These are phyloP conservation scores for Gallinago stenura DNA, from an alignment of 2,797 vertebrate genomes.

Conservation along the genomic window DNA sequence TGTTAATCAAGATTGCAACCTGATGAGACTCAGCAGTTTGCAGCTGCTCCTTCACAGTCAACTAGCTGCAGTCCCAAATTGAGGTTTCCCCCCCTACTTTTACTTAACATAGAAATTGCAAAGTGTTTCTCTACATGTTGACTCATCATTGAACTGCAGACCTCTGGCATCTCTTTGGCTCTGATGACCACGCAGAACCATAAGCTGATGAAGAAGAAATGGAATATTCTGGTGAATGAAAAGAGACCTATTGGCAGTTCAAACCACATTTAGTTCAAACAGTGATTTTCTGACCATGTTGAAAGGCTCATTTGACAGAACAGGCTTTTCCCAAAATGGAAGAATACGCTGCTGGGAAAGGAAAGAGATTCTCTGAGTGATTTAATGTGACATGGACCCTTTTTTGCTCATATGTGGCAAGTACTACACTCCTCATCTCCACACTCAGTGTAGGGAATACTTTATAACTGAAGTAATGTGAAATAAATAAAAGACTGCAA, in stretches of 20 bases:
- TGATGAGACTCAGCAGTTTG: constrained; percentile 53
- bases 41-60: constrained; percentile 72
- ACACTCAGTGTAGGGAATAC: neutral
- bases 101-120: neutral
- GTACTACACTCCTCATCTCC: neutral
- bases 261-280: neutral
- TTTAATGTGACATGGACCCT: neutral
- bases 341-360: neutral
- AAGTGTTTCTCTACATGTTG: neutral
- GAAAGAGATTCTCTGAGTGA: neutral
- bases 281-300: neutral
- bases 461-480: neutral
- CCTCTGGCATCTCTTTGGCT: neutral
- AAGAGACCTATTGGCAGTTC: neutral
- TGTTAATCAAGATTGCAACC: constrained; percentile 58
- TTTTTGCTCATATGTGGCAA: neutral
- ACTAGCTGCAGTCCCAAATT: neutral
- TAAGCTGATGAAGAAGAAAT: neutral
- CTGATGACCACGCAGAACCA: neutral
- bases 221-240: neutral
- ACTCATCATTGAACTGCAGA: neutral
- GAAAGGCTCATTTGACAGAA: neutral
- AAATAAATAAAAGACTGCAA: neutral
- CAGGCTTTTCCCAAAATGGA: neutral
- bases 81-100: neutral